Conservation (phyloP, 2,113 vertebrate genomes). For the Charadrius vociferus region DNA sequence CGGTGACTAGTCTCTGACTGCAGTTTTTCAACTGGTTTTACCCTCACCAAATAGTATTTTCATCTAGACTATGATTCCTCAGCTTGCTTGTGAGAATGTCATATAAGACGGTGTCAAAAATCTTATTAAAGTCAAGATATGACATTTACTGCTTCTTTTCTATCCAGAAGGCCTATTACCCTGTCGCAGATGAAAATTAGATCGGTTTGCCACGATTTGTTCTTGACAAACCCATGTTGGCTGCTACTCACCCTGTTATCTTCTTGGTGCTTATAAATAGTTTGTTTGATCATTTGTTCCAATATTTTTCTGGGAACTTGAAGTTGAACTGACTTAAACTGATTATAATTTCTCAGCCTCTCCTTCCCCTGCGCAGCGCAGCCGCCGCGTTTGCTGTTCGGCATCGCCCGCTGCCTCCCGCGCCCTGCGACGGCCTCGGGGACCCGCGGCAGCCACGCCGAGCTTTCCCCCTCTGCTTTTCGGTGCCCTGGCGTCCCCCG, state of each 20-base stretch:
- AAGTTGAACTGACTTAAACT: conserved; percentile 60
- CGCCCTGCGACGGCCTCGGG: background rate
- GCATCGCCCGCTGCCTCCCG: accelerated
- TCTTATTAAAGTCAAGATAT: conserved; percentile 71
- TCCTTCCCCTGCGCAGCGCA: background rate
- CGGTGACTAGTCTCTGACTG: background rate
- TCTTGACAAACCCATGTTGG: conserved; percentile 71
- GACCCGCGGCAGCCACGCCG: background rate
- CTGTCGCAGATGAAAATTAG: conserved; percentile 72
- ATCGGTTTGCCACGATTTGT: conserved; percentile 70
- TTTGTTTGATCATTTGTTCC: conserved; percentile 73
- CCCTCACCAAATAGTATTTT: conserved; percentile 46
- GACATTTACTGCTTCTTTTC: conserved; percentile 70
- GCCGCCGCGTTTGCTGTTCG: accelerated
- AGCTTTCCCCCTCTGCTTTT: background rate
- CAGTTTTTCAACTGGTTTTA: conserved; percentile 34
- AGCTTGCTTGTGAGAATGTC: conserved; percentile 65
- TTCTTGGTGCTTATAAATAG: conserved; percentile 69
- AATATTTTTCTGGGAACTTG: conserved; percentile 68
- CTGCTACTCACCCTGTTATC: conserved; percentile 70
- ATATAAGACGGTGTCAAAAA: conserved; percentile 68
- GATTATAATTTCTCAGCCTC: conserved; percentile 35
- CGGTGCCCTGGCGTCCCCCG: accelerated
- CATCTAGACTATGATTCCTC: conserved; percentile 47
- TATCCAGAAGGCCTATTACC: conserved; percentile 70